These are phyloP conservation scores for Cyanoliseus patagonus DNA, from an alignment of 2,113 vertebrate species.

Conservation along the genomic window DNA sequence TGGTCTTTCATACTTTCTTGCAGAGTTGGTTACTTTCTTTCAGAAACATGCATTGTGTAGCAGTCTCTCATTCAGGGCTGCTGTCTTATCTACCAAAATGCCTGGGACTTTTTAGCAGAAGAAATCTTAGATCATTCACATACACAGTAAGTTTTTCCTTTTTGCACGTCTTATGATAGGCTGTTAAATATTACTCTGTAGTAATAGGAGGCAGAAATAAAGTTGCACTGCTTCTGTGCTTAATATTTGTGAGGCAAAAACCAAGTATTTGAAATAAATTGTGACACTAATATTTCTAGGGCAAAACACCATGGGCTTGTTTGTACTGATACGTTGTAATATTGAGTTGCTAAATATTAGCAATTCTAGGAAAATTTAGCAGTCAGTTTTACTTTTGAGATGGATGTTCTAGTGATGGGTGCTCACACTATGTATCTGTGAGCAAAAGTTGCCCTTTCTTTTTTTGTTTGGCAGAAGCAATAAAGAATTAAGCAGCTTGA, in stretches of 20 bases:
- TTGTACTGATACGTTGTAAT: neutral
- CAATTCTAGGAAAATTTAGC: neutral
- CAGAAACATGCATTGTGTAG: neutral
- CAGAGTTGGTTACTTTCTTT: neutral
- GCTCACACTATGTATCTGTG: neutral
- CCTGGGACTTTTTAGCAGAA: neutral
- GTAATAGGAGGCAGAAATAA: neutral
- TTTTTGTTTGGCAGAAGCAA: neutral
- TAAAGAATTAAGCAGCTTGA: neutral
- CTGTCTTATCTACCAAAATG: constrained; percentile 13
- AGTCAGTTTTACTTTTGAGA: neutral
- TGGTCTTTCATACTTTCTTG: constrained; percentile 24
- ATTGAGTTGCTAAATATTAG: neutral
- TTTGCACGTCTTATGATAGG: neutral
- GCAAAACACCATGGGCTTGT: neutral
- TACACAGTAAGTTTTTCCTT: constrained; percentile 37
- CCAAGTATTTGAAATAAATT: neutral
- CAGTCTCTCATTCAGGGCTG: neutral
- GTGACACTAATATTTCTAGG: neutral
- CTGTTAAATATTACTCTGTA: neutral
- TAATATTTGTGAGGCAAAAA: neutral
- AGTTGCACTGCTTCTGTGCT: neutral
- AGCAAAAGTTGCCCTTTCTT: neutral
- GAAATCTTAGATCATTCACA: constrained; percentile 14
- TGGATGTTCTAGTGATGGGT: neutral